Evolutionary conservation across 1,140 invertebrate species (phyloP), one percentile per base, ranked within the genome.

Genomic region (Parasteatoda tepidariorum): DNA sequence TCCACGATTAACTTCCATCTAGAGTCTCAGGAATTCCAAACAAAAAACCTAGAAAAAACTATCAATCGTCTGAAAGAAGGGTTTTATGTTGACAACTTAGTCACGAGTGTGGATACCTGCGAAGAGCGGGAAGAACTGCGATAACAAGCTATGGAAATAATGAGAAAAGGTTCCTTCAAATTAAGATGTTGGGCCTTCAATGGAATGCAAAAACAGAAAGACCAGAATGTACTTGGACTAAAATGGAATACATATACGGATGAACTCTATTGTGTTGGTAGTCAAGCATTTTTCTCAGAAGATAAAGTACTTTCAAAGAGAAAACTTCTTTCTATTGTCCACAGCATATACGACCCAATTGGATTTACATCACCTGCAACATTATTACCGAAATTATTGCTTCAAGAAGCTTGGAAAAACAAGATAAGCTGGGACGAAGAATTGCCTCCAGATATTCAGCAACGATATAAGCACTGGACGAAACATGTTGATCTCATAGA

Each of bases 41-140:
- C n/a, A 61, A 1, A 59, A 24, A 9, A 38, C 9, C 4, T 34
- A 7, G 15, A 75, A 28, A 6, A 9, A 6, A 61, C 31, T 24
- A 18, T 61, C 13, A 24, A 75, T 7, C 4, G 28, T 30, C 13
- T 54, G 13, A 54, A 57, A 22, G 22, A 55, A 30, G 2, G 41
- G 2, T 55, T 73, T 61, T 75, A 75, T 41, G 57, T 61, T 3
- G 71, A 75, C 15, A 75, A 75, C 24, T 22, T 75, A 34, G n/a
- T 62, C 26, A 75, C 54, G 13, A 75, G 71, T 22, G 41, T 75
- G n/a, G 18, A 59, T 9, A 61, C 24, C 24, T 54, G 34, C 33
- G 9, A 75, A 5, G 71, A 59, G 22, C 55, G 59, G 3, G 13
- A 34, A 9, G 7, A 34, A 38, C 26, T 75, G 11, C 2, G 24